A percentile compares a stretch with the other conserved stretches of the same genome.
Evolutionary conservation across 2,888 invertebrate genomes (phyloP).

Genomic region (Lumbricus terrestris): DNA sequence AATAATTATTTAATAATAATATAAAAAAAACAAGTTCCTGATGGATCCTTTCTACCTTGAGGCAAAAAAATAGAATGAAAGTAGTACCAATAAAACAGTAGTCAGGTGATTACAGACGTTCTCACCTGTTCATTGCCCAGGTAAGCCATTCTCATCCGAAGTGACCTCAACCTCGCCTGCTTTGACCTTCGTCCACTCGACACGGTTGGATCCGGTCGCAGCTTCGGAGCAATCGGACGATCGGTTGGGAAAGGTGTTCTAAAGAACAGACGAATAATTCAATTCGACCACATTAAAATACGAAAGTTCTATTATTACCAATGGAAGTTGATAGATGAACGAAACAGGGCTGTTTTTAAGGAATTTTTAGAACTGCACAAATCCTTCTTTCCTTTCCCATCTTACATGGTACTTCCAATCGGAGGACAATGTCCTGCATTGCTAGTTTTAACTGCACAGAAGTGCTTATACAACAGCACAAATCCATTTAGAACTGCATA

Average conservation of each 20-base stretch:
- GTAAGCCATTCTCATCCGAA: slow-evolving; percentile 44
- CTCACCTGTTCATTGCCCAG: slow-evolving; percentile 12
- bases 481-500: too few relatives aligned
- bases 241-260: not conserved
- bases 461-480: too few relatives aligned
- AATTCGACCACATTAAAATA: not conserved
- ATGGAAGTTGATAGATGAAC: not conserved
- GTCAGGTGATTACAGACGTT: not conserved
- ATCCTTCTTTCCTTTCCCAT: too few relatives aligned
- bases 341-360: too few relatives aligned
- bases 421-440: too few relatives aligned
- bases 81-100: not conserved
- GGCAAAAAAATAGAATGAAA: too few relatives aligned
- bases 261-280: not conserved
- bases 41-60: too few relatives aligned
- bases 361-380: too few relatives aligned
- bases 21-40: too few relatives aligned
- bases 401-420: too few relatives aligned
- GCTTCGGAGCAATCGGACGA: not conserved
- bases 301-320: not conserved
- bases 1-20: too few relatives aligned
- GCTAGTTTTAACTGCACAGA: too few relatives aligned
- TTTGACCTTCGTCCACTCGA: slow-evolving; percentile 47
- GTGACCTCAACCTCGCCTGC: slow-evolving; percentile 48
- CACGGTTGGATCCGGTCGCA: not conserved